Conservation (phyloP, 2,888 invertebrate species). For the Aquatica leii region DNA sequence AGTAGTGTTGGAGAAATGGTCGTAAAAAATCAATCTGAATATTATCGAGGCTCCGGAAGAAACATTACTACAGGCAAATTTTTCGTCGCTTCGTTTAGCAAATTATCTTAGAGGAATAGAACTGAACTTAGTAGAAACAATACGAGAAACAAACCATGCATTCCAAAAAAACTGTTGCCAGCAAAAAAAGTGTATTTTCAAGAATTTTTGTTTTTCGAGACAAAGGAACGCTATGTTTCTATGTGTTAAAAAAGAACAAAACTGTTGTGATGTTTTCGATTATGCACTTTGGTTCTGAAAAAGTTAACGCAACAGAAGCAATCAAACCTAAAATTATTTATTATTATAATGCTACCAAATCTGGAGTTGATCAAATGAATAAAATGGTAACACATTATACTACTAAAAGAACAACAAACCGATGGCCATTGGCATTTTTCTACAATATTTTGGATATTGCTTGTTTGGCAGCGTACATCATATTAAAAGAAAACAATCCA, state of each 20-base stretch:
- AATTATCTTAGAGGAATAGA: neutral
- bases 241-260: constrained; percentile 1
- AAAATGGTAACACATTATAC: too few relatives aligned
- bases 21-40: constrained; percentile 12
- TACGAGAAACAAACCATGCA: neutral
- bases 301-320: too few relatives aligned
- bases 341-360: too few relatives aligned
- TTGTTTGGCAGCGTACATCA: too few relatives aligned
- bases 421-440: too few relatives aligned
- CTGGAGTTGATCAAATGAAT: too few relatives aligned
- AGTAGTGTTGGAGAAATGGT: constrained; percentile 15
- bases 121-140: neutral
- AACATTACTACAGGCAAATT: constrained; percentile 22
- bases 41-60: constrained; percentile 10
- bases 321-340: too few relatives aligned
- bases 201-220: neutral
- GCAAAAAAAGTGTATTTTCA: neutral
- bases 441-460: too few relatives aligned
- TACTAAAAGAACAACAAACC: too few relatives aligned
- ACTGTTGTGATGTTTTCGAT: neutral
- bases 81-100: constrained; percentile 5
- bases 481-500: too few relatives aligned
- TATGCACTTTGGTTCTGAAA: too few relatives aligned
- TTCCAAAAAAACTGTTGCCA: neutral
- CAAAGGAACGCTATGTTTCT: neutral